Percentiles rank a stretch among this genome's conserved stretches.
Conservation (phyloP, 2,113 vertebrate genomes). For the Nothoprocta perdicaria region DNA sequence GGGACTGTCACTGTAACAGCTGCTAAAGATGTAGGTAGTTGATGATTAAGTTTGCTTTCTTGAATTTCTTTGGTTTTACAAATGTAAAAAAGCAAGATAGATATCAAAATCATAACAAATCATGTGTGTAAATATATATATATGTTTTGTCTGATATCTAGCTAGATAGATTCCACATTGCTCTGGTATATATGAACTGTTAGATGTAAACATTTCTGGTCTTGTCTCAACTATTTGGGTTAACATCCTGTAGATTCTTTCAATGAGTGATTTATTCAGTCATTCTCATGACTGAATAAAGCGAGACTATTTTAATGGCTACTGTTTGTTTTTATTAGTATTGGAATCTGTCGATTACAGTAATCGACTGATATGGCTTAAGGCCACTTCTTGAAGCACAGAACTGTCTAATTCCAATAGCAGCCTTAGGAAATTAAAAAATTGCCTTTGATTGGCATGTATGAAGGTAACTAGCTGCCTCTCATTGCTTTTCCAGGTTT, state of each 20-base stretch:
- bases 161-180: background rate
- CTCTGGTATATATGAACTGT: background rate
- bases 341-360: background rate
- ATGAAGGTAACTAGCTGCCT: background rate
- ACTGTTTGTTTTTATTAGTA: background rate
- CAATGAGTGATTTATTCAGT: too few relatives aligned
- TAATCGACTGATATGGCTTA: background rate
- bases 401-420: background rate
- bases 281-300: background rate
- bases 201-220: background rate
- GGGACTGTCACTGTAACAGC: background rate
- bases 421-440: background rate
- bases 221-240: background rate
- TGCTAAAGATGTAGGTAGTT: background rate
- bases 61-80: background rate
- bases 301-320: background rate
- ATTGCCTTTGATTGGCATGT: background rate
- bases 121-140: background rate
- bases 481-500: background rate
- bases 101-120: background rate
- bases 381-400: background rate
- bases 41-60: background rate
- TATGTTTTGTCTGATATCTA: background rate
- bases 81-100: background rate
- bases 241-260: fast-evolving